Evolutionary conservation across 2,888 invertebrate species (phyloP), one percentile per base, ranked within the genome.

Genomic region (Leptopilina drosophilae): DNA sequence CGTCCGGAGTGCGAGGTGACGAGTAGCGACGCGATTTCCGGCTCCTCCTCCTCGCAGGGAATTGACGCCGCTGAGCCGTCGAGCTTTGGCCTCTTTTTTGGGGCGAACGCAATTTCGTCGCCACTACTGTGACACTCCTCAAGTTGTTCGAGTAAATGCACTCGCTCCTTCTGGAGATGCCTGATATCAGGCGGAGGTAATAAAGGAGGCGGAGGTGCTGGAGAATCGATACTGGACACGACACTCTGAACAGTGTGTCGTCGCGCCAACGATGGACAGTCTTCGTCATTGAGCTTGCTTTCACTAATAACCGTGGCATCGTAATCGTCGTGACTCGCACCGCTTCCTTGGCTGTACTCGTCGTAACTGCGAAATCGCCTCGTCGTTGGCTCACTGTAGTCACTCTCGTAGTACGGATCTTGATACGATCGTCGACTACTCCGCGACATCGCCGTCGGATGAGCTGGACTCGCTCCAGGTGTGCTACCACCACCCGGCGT

Each of bases 331-430:
- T 95, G 95, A 46, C 94, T 94, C 5, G 95, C 84, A 42, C 93
- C 94, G 81, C 94, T 94, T 87, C 96, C 93, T 92, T 95, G 94
- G 92, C 96, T 94, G 93, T 95, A 95, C 92, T 97, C 94, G 88
- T 96, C 96, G 89, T 94, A 94, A 89, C 93, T 94, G 80, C 95
- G 94, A 91, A 94, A 93, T 85, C 94, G 92, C 15, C 93, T 91
- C 33, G 90, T 85, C 77, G 87, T 85, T 40, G 90, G 89, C 62
- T 91, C 91, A 77, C 84, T 87, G 82, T 91, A 91, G 64, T 91
- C 91, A 12, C 89, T 88, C 82, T 91, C 91, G 86, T 91, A 91
- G 79, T 91, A 91, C 5, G 90, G 87, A 81, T 91, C 91, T 82
- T 91, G 91, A 80, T 91, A 91, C 3, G 87, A 87, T 5, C 91